phyloP scores from a whole-genome alignment of 2,888 invertebrate genomes.

The Phortica magna region DNA sequence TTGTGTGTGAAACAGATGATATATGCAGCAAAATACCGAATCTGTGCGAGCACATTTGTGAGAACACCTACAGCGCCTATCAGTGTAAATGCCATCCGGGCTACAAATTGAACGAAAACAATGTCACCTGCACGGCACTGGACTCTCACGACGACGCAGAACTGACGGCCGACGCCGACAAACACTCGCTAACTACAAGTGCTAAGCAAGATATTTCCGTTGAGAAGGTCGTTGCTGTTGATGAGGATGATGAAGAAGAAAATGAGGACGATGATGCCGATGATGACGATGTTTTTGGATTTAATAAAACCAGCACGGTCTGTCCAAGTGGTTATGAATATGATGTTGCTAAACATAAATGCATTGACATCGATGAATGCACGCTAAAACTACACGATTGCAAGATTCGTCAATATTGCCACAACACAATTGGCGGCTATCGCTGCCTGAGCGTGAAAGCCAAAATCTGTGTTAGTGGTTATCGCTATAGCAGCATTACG shows the following conservation, averaged over 20 bases:
- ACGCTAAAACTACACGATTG: slow-evolving; percentile 84
- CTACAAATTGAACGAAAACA: slow-evolving; percentile 79
- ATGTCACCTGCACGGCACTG: slow-evolving; percentile 77
- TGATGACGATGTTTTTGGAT: not conserved
- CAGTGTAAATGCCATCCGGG: slow-evolving; percentile 79
- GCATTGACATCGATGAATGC: slow-evolving; percentile 86
- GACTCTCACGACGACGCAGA: not conserved
- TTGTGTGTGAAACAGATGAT: slow-evolving; percentile 74
- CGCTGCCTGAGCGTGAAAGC: slow-evolving; percentile 78
- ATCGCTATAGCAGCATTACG: slow-evolving; percentile 79
- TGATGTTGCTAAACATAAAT: slow-evolving; percentile 75
- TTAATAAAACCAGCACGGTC: slow-evolving; percentile 51
- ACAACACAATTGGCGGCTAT: slow-evolving; percentile 85
- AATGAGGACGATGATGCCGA: slow-evolving; percentile 35
- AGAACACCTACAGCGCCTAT: slow-evolving; percentile 81
- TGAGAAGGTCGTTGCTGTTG: slow-evolving; percentile 34
- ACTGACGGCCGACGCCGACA: not conserved
- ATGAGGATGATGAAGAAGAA: slow-evolving; percentile 36
- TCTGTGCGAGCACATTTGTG: slow-evolving; percentile 81
- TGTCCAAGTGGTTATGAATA: slow-evolving; percentile 79
- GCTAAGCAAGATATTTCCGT: not conserved
- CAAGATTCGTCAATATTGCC: slow-evolving; percentile 81
- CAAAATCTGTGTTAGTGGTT: slow-evolving; percentile 78
- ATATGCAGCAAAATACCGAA: slow-evolving; percentile 79
- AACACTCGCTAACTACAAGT: not conserved